phyloP scores from a whole-genome alignment of 2,888 invertebrate genomes.

The Graphium colonna region DNA sequence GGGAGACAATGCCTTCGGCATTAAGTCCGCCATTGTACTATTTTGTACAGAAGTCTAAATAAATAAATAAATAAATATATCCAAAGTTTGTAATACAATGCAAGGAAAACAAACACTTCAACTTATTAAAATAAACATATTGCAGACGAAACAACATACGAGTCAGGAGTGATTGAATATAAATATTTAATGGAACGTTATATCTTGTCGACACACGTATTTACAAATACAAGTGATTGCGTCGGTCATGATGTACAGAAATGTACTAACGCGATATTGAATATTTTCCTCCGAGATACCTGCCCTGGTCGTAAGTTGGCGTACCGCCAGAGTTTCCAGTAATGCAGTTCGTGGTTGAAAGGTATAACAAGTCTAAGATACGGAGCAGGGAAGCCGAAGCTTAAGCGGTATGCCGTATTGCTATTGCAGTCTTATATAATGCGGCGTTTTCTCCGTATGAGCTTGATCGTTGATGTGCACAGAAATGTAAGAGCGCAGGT shows the following conservation, averaged over 20 bases:
- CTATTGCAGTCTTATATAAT: constrained; percentile 6
- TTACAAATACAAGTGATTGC: constrained; percentile 22
- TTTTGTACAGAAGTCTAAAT: too few relatives aligned
- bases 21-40: too few relatives aligned
- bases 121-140: not conserved
- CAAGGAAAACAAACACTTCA: not conserved
- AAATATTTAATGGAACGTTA: constrained; percentile 11
- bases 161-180: constrained; percentile 6
- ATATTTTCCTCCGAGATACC: constrained; percentile 23
- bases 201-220: constrained; percentile 12
- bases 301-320: constrained; percentile 18
- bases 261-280: constrained; percentile 14
- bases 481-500: too few relatives aligned
- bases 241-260: constrained; percentile 11
- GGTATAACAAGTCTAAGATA: constrained; percentile 22
- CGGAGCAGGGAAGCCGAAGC: constrained; percentile 5
- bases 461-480: too few relatives aligned
- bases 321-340: constrained; percentile 18
- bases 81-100: too few relatives aligned
- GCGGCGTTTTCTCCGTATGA: not conserved
- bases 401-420: constrained; percentile 16
- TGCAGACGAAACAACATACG: not conserved
- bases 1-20: too few relatives aligned
- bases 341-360: constrained; percentile 23
- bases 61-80: too few relatives aligned